Base-by-base conservation (phyloP, 2,797 vertebrate species). In the Botia almorhae region DNA sequence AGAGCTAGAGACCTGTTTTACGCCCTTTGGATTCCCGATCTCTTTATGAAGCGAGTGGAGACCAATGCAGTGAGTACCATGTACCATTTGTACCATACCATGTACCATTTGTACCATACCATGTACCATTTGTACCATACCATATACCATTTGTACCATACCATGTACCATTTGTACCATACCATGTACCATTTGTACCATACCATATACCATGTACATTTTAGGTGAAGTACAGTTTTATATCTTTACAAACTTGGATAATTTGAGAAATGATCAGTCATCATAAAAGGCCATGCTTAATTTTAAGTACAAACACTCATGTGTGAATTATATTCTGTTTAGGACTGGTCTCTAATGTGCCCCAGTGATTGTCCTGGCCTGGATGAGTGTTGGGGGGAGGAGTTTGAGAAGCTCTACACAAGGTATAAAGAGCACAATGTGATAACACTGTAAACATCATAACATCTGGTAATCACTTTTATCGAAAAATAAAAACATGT, bases 331-430 rank as follows among this genome's bases (percentile, higher is more conserved):
- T 73, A 19, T 51, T n/a, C 46, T 39, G 56, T 84, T 0, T 81
- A 96, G 91, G 96, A 99, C 69, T 99, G 98, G 98, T 98, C 97
- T 43, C 90, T 99, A 70, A 98, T 99, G 98, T 99, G 97, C 84
- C 98, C 98, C 0, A 96, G 90, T 36, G 96, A 99, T 75, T 98
- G 96, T 82, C 97, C 97, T 0, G 98, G 97, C 33, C 89, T 99
- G 61, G 94, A 99, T 36, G 96, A 98, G 17, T 97, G 97, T 51
- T 99, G 98, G 98, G 98, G 98, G 80, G 96, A 98, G 78, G 96
- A 97, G 82, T 99, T 99, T 90, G 98, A 98, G 88, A 93, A 96
- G 23, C 94, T 99, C 0, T 99, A 99, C 85, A 95, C 95, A 60
- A 92, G 92, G 96, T 96, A 87, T 85, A 21, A 65, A 61, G 3